Evolutionary conservation across 2,888 invertebrate genomes (phyloP).

Genomic region (Sarcophaga variegata): DNA sequence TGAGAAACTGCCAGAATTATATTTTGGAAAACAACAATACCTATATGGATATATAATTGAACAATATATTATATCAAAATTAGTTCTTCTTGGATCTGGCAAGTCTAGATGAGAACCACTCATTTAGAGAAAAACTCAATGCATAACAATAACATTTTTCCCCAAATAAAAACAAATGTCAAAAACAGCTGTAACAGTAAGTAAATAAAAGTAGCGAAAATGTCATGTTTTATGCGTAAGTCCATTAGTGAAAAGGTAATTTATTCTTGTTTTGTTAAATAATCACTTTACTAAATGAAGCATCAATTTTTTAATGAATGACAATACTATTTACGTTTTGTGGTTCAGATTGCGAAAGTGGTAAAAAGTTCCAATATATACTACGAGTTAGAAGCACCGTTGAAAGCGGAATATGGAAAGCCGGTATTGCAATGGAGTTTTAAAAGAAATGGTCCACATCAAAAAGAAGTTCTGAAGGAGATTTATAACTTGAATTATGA

Average conservation of each 20-base stretch:
- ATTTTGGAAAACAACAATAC: no score
- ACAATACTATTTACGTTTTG: not conserved
- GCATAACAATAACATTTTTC: not conserved
- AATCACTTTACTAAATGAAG: constrained; percentile 27
- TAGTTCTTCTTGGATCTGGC: constrained; percentile 8
- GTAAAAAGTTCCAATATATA: constrained; percentile 73
- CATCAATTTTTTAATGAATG: not conserved
- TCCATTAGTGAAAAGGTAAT: constrained; percentile 78
- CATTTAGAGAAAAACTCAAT: constrained; percentile 1
- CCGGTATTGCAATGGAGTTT: constrained; percentile 73
- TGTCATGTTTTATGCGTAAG: constrained; percentile 76
- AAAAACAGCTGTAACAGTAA: constrained; percentile 43
- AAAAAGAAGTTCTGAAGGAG: constrained; percentile 69
- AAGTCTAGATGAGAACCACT: not conserved
- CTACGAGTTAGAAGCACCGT: constrained; percentile 75
- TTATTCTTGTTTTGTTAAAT: not conserved
- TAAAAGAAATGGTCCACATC: constrained; percentile 58
- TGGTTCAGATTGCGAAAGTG: constrained; percentile 71
- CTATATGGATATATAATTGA: no score
- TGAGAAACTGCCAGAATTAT: no score
- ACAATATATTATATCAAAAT: no score
- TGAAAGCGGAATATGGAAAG: constrained; percentile 66
- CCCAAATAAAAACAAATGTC: not conserved
- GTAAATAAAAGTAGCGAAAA: constrained; percentile 53
- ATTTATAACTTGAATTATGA: constrained; percentile 71